These are phyloP conservation scores for Siniperca chuatsi DNA, from an alignment of 2,113 vertebrate genomes.

Conservation along the genomic window DNA sequence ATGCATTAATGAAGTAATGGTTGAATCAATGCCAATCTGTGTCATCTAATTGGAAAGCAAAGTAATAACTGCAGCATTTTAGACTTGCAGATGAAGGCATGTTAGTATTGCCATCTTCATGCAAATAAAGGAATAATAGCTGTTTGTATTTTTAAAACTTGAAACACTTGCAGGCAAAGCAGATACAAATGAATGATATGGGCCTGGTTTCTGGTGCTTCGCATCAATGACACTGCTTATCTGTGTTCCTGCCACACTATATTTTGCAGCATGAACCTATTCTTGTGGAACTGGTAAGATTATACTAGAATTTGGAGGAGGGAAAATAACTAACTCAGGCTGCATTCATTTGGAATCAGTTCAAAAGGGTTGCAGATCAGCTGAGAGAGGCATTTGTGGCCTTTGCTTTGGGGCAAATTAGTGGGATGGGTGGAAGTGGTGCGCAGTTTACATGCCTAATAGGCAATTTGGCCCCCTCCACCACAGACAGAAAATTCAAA, in stretches of 20 bases:
- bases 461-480: neutral
- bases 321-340: neutral
- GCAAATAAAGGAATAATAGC: neutral
- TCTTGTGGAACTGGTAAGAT: neutral
- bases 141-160: neutral
- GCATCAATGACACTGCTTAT: neutral
- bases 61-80: neutral
- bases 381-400: constrained; percentile 50
- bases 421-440: constrained; percentile 11
- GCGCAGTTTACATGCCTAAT: constrained; percentile 26
- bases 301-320: constrained; percentile 10
- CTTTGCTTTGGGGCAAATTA: constrained; percentile 32
- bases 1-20: neutral
- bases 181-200: neutral
- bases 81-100: neutral
- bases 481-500: constrained; percentile 3
- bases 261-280: neutral
- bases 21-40: neutral
- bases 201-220: neutral
- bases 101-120: neutral
- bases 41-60: neutral
- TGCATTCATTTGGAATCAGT: constrained; percentile 14
- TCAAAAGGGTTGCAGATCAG: constrained; percentile 41
- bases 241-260: neutral
- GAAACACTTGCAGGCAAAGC: neutral